These are phyloP conservation scores for Cephus spinipes DNA, from an alignment of 2,888 invertebrate genomes.

Conservation along the genomic window DNA sequence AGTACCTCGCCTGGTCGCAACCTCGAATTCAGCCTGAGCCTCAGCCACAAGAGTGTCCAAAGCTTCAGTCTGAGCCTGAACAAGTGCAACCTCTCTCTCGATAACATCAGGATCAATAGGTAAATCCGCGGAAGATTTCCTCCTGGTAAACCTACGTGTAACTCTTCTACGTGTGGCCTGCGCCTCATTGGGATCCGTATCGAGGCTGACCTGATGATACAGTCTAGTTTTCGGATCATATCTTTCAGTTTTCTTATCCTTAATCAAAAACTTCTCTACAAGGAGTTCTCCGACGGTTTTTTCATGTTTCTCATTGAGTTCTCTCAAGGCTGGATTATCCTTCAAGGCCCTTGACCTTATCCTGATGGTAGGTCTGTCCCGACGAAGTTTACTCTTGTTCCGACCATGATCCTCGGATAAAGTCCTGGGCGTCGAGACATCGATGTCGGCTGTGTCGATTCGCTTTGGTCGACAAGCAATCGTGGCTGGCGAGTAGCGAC, in stretches of 20 bases:
- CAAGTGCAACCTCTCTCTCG: constrained; percentile 54
- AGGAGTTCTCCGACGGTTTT: constrained; percentile 80
- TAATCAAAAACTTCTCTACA: constrained; percentile 80
- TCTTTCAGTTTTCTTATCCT: constrained; percentile 65
- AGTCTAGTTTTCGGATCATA: constrained; percentile 22
- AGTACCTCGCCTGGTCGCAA: constrained; percentile 52
- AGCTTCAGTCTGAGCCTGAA: constrained; percentile 60
- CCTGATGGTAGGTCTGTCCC: constrained; percentile 59
- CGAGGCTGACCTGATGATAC: constrained; percentile 46
- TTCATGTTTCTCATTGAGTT: constrained; percentile 69
- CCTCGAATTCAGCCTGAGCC: constrained; percentile 61
- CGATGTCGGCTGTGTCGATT: constrained; percentile 88
- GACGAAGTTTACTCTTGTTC: constrained; percentile 49
- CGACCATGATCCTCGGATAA: constrained; percentile 42
- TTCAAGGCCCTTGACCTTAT: constrained; percentile 64
- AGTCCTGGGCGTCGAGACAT: constrained; percentile 74
- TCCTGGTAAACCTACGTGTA: constrained; percentile 57
- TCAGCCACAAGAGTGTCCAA: constrained; percentile 60
- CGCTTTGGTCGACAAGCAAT: constrained; percentile 74
- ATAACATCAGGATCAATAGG: constrained; percentile 55
- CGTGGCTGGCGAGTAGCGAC: constrained; percentile 52
- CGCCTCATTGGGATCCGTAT: constrained; percentile 32
- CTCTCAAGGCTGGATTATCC: constrained; percentile 61
- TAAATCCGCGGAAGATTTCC: constrained; percentile 58
- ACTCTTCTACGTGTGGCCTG: constrained; percentile 51